Conservation (phyloP, 2,113 vertebrate species). For the Mus spicilegus region DNA sequence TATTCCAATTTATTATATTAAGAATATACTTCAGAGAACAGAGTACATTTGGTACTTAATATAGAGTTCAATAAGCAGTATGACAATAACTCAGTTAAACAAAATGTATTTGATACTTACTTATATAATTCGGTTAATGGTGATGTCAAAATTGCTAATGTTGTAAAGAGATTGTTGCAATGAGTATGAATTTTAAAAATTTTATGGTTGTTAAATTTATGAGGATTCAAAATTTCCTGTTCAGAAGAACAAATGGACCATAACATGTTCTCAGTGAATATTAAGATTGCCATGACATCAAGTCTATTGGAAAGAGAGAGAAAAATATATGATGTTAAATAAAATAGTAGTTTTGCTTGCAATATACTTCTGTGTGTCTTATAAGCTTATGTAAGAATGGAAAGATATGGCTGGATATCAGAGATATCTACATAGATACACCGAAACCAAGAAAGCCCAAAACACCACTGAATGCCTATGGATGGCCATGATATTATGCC, state of each 20-base stretch:
- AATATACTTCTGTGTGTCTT: neutral
- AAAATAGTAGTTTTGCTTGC: neutral
- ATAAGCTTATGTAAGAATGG: neutral
- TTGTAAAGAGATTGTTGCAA: slow-evolving; percentile 92
- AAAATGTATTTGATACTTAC: slow-evolving; percentile 87
- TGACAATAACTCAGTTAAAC: slow-evolving; percentile 45
- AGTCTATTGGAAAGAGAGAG: slow-evolving; percentile 84
- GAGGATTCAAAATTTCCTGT: slow-evolving; percentile 87
- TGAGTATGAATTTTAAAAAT: slow-evolving; percentile 91
- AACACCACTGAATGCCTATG: neutral
- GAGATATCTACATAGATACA: neutral
- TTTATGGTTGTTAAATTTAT: slow-evolving; percentile 84
- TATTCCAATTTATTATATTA: neutral
- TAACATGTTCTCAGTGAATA: slow-evolving; percentile 93
- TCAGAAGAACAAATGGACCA: slow-evolving; percentile 92
- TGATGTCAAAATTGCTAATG: slow-evolving; percentile 90
- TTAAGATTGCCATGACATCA: slow-evolving; percentile 93
- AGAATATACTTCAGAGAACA: slow-evolving; percentile 17
- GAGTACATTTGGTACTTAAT: neutral
- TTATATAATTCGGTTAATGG: slow-evolving; percentile 90
- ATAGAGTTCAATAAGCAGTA: neutral
- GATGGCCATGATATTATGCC: neutral
- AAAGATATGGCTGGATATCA: neutral
- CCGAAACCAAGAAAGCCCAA: slow-evolving; percentile 31
- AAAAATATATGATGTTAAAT: slow-evolving; percentile 69